Base-by-base conservation (phyloP, 1,140 invertebrate genomes). In the Camponotus pennsylvanicus region DNA sequence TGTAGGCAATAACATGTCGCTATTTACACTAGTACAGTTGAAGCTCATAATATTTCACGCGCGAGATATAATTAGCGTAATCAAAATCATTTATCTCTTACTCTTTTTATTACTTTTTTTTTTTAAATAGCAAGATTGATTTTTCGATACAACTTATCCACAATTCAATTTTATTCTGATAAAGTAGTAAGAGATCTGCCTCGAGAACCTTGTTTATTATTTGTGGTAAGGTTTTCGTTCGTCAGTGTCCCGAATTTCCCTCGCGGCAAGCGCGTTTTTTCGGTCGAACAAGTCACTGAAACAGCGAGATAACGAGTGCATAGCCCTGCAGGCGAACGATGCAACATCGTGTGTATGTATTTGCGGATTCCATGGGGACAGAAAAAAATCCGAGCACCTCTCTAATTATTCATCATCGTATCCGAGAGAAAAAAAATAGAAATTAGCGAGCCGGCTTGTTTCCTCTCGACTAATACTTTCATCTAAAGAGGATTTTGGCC, bases 331-430 rank as follows among this genome's bases (percentile, higher is more conserved):
- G 49, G 49, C 67, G 49, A 45, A 70, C 64, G 76, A 32, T 59
- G 63, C 63, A 59, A 18, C 55, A 57, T n/a, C 21, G 55, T 45
- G 76, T 32, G 57, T 71, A n/a, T 49, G 40, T 76, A 83, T 80
- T 71, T 80, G 84, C 88, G 66, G 32, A 83, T 89, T 37, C 85
- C 34, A 66, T 13, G 57, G 52, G 66, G 52, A 57, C 13, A 40
- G n/a, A 61, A 63, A 77, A 75, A 78, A 78, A 76, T 49, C 40
- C 42, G 59, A 49, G 40, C 59, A 57, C 5, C 73, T 89, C 79
- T 87, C 89, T 89, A 90, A 90, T 90, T 90, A 90, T 90, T 90
- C 88, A 90, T 89, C 88, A 87, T 87, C 79, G 85, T 71, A 79
- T 84, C 78, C 88, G 21, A 77, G 34, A 55, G 21, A 71, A 86